Evolutionary conservation across 2,888 invertebrate species (phyloP).

Genomic region (Xestoiulus laeticollis): DNA sequence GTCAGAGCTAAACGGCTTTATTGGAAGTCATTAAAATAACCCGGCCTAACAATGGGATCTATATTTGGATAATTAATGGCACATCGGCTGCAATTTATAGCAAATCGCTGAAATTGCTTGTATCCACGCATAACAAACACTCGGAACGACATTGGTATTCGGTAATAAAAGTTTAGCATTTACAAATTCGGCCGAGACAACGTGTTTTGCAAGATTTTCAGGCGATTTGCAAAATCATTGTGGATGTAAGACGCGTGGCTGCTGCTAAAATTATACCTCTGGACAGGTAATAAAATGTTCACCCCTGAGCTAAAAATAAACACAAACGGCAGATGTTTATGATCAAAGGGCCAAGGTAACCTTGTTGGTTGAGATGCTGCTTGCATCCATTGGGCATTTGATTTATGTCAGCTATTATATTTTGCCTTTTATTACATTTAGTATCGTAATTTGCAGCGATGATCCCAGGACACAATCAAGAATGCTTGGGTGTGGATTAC

Average conservation of each 20-base stretch:
- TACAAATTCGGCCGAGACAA: neutral
- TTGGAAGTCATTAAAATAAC: neutral
- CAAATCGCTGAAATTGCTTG: neutral
- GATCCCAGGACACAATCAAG: neutral
- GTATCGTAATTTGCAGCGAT: neutral
- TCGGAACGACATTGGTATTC: neutral
- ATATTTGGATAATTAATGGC: too few species aligned
- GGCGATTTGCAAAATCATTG: neutral
- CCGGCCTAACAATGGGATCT: neutral
- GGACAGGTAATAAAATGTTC: neutral
- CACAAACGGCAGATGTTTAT: neutral
- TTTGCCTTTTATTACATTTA: neutral
- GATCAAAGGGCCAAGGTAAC: neutral
- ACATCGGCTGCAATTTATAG: neutral
- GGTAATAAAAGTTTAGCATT: neutral
- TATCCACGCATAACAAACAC: neutral
- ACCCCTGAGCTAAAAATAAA: neutral
- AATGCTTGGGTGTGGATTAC: neutral
- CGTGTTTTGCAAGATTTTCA: neutral
- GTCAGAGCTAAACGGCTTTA: neutral
- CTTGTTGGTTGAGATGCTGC: neutral
- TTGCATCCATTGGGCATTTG: neutral
- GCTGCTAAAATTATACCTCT: neutral
- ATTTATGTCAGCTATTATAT: neutral
- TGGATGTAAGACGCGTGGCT: neutral